Percentiles rank a stretch among this genome's conserved stretches.
Conservation (phyloP, 2,888 invertebrate species). For the Diabrotica balteata region DNA sequence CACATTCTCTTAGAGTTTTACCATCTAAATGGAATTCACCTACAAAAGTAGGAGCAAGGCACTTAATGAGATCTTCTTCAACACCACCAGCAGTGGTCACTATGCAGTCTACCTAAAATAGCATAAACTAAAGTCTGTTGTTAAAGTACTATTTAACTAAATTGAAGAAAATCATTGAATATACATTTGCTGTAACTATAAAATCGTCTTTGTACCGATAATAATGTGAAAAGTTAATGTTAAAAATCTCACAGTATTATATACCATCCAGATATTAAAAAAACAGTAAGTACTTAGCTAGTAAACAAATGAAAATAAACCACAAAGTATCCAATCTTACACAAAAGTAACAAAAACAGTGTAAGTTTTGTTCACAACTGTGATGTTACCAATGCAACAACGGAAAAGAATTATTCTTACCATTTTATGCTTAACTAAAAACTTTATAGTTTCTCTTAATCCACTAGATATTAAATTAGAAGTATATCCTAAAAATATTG, state of each 20-base stretch:
- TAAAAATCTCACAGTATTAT: too few species aligned
- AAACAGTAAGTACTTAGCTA: too few species aligned
- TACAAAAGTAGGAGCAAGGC: slow-evolving; percentile 91
- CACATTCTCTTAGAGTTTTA: slow-evolving; percentile 78
- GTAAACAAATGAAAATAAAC: too few species aligned
- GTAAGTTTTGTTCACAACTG: too few species aligned
- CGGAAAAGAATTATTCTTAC: slow-evolving; percentile 53
- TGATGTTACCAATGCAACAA: slow-evolving; percentile 23
- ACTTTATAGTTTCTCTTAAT: slow-evolving; percentile 88
- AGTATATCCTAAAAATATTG: slow-evolving; percentile 87
- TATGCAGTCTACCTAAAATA: slow-evolving; percentile 83
- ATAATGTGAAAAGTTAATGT: too few species aligned
- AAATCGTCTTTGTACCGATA: neutral
- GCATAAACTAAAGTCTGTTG: slow-evolving; percentile 4
- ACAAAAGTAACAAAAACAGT: too few species aligned
- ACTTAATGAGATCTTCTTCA: slow-evolving; percentile 99
- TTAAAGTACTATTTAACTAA: neutral
- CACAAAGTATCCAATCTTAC: too few species aligned
- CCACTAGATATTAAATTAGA: slow-evolving; percentile 98
- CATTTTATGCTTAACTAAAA: slow-evolving; percentile 70
- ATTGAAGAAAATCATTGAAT: neutral
- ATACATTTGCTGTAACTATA: neutral
- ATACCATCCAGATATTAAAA: too few species aligned
- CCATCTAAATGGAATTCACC: slow-evolving; percentile 91
- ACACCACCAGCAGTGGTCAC: slow-evolving; percentile 98